Percentiles rank a stretch among this genome's conserved stretches.
These are phyloP conservation scores for Drosophila tsacasi DNA, from an alignment of 1,140 invertebrate species.

Conservation along the genomic window DNA sequence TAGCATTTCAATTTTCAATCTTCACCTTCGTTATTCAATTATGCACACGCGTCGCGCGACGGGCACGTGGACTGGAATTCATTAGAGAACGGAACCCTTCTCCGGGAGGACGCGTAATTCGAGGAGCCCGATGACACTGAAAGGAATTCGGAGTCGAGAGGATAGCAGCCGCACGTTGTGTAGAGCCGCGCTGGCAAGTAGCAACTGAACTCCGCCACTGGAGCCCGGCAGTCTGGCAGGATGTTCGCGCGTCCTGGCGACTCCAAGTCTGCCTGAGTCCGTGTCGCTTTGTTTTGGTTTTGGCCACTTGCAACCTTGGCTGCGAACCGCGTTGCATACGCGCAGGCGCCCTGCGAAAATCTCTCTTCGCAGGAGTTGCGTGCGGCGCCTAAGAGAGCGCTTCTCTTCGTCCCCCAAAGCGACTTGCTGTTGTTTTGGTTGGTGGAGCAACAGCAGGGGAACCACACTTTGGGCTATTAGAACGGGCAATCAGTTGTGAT, in stretches of 20 bases:
- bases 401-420: conserved; percentile 46
- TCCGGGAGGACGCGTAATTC: conserved; percentile 9
- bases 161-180: conserved; percentile 60
- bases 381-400: conserved; percentile 42
- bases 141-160: conserved; percentile 6
- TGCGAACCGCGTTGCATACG: conserved; percentile 79
- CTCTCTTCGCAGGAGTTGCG: conserved; percentile 48
- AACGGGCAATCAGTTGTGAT: conserved; percentile 20
- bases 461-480: conserved; percentile 18
- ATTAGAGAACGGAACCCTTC: conserved; percentile 49
- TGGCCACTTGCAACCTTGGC: conserved; percentile 43
- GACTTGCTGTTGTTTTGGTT: conserved; percentile 30
- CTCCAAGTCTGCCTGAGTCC: conserved; percentile 57
- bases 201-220: conserved; percentile 68
- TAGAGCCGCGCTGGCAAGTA: conserved; percentile 68
- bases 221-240: conserved; percentile 39
- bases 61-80: conserved; percentile 29
- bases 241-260: conserved; percentile 51
- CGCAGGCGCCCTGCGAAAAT: conserved; percentile 66
- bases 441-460: background rate
- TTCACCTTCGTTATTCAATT: conserved; percentile 84
- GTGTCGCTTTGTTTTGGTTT: conserved; percentile 74
- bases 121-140: conserved; percentile 8
- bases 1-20: conserved; percentile 83
- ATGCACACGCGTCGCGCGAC: conserved; percentile 39